These are phyloP conservation scores for Meteorus cinctellus DNA, from an alignment of 2,888 invertebrate genomes.

Conservation along the genomic window DNA sequence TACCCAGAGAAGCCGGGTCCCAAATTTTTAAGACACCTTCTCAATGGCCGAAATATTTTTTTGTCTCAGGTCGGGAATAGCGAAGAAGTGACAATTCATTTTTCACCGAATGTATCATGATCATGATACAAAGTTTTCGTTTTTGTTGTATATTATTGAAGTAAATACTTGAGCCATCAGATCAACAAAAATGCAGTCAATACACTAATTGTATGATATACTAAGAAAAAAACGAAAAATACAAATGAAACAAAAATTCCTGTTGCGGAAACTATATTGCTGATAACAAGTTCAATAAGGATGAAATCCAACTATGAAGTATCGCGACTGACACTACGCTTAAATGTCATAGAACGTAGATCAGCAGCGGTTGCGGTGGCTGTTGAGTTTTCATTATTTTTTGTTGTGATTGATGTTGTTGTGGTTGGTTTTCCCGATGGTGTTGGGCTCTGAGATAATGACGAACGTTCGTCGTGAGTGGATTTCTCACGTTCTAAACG, in stretches of 20 bases:
- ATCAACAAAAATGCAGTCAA: background rate
- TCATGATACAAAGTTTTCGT: background rate
- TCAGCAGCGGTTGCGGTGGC: conserved; percentile 57
- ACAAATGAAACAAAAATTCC: background rate
- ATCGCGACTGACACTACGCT: conserved; percentile 69
- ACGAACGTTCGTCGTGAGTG: conserved; percentile 66
- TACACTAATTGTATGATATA: background rate
- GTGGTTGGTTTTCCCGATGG: conserved; percentile 55
- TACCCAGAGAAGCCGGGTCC: too few species aligned
- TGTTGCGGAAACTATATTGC: background rate
- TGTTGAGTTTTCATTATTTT: conserved; percentile 46
- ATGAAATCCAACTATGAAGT: conserved; percentile 53
- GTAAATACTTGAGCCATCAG: background rate
- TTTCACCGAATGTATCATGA: background rate
- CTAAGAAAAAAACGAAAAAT: conserved; percentile 23
- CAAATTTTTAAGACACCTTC: background rate
- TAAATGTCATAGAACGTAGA: conserved; percentile 71
- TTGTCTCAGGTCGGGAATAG: background rate
- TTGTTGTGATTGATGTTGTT: conserved; percentile 52
- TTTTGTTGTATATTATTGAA: background rate
- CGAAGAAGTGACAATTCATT: background rate
- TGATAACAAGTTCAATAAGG: background rate
- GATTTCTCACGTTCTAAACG: conserved; percentile 72
- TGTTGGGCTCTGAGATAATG: conserved; percentile 69
- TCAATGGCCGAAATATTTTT: background rate